phyloP scores from a whole-genome alignment of 2,888 invertebrate species.

The Cephus pulcher region DNA sequence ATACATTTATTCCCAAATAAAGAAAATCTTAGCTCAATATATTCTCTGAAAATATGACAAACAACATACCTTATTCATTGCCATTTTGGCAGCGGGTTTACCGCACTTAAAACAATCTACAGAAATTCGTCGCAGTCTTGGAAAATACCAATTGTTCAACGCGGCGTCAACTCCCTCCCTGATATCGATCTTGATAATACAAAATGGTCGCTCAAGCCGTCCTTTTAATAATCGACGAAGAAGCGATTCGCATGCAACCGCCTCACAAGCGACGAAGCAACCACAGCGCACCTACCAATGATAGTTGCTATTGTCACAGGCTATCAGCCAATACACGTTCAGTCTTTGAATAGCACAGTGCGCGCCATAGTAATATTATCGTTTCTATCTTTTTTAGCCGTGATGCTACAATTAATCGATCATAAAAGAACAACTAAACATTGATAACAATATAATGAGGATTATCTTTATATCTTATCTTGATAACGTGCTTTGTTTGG shows the following conservation, averaged over 20 bases:
- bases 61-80: slow-evolving; percentile 5
- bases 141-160: background rate
- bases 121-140: background rate
- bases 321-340: background rate
- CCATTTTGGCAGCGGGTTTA: background rate
- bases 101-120: background rate
- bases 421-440: background rate
- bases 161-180: background rate
- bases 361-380: background rate
- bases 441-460: background rate
- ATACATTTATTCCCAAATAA: background rate
- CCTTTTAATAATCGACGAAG: slow-evolving; percentile 5
- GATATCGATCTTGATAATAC: background rate
- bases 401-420: background rate
- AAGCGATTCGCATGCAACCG: background rate
- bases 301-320: background rate
- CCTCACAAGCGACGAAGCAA: background rate
- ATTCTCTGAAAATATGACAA: background rate
- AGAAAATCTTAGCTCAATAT: background rate
- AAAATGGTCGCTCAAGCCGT: slow-evolving; percentile 5
- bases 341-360: background rate
- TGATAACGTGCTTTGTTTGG: background rate
- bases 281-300: background rate
- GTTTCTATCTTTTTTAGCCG: background rate
- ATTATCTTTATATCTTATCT: background rate